A percentile compares a stretch with the other conserved stretches of the same genome.
These are phyloP conservation scores for Cairina moschata DNA, from an alignment of 2,113 vertebrate genomes.

Conservation along the genomic window DNA sequence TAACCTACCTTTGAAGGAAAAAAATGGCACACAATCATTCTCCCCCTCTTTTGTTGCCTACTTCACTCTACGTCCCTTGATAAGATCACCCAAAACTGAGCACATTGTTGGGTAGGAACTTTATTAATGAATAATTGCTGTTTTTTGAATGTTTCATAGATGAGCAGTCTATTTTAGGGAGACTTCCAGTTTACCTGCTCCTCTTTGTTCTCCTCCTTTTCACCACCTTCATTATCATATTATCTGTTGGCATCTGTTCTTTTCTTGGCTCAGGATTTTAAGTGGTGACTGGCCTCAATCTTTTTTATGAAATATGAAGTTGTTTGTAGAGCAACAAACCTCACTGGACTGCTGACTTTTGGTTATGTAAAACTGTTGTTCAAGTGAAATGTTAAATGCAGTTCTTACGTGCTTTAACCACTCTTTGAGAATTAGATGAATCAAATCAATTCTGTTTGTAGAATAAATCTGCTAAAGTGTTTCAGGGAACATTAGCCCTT, in stretches of 20 bases:
- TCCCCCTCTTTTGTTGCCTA: neutral
- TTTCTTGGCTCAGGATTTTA: neutral
- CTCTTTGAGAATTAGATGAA: neutral
- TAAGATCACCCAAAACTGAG: neutral
- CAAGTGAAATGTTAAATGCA: neutral
- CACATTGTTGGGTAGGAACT: neutral
- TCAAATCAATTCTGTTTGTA: neutral
- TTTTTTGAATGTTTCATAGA: neutral
- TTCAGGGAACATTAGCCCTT: neutral
- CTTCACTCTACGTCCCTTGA: neutral
- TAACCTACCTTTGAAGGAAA: neutral
- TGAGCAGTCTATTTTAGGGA: neutral
- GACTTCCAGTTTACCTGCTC: neutral
- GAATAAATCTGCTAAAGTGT: neutral
- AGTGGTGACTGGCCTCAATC: neutral
- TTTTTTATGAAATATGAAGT: neutral
- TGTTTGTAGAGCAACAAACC: neutral
- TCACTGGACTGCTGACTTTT: neutral
- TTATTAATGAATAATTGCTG: neutral
- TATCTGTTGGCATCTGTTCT: rapidly evolving
- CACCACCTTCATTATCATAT: neutral
- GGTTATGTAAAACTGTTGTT: neutral
- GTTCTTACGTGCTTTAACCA: neutral
- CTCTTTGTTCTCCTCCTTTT: neutral
- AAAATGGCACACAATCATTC: neutral